Base-by-base conservation (phyloP, 2,797 vertebrate species). In the Esox lucius region DNA sequence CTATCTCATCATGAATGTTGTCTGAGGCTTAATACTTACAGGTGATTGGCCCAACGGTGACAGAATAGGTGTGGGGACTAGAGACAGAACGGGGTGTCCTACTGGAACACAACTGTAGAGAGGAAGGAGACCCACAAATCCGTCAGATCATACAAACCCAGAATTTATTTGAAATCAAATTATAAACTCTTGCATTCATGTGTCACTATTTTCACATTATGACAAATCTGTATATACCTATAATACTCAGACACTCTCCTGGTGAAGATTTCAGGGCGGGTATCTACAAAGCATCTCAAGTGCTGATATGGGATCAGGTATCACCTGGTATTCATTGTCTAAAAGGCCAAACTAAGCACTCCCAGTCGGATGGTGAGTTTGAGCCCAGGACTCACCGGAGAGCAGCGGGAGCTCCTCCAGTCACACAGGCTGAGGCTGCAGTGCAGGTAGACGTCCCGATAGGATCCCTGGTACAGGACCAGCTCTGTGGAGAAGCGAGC, bases 361-460 rank as follows among this genome's bases (percentile, higher is more conserved):
- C 12, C 11, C 11, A 64, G n/a, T 68, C 39, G 7, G 68, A 16
- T 0, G 70, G 24, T 22, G 24, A 49, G 22, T 46, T 26, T 24
- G 42, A 22, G 22, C n/a, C 24, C 6, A 56, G 28, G 70, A 71
- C 70, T 59, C 51, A 59, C 70, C 17, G 70, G 31, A 71, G 31
- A 35, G 69, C 90, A 93, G 3, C 72, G 53, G 17, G 84, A 80
- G 0, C 35, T 62, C 3, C 22, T 31, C 42, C 19, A 42, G n/a
- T 91, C 87, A 53, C 90, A 92, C 68, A 93, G 84, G n/a, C 53
- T 71, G 28, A 90, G 70, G 68, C 87, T 82, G 39, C 90, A 92
- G 19, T 91, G 90, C 66, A 93, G 80, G 68, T 83, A 91, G 42
- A 90, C 86, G 1, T 83, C 76, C 53, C 84, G 78, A 33, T 88